A percentile compares a stretch with the other conserved stretches of the same genome.
Conservation (phyloP, 92 coral and sea anemone genomes). For the Epizoanthus scotinus region DNA sequence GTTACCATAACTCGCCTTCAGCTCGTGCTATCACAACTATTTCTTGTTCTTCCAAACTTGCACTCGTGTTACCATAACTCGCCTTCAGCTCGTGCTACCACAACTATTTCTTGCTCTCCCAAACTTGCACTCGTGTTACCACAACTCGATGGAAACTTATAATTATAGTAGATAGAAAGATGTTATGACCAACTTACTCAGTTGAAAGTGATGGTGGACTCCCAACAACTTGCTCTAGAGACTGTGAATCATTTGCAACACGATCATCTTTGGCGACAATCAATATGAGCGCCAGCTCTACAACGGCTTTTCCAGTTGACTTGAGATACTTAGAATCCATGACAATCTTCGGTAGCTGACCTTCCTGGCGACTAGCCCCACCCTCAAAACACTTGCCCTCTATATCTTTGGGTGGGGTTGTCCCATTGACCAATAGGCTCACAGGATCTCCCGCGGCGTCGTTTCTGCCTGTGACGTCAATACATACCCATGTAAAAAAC, state of each 20-base stretch:
- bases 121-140: too few relatives aligned
- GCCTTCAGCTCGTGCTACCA: too few relatives aligned
- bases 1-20: too few relatives aligned
- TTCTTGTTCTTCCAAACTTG: too few relatives aligned
- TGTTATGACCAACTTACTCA: constrained; percentile 3
- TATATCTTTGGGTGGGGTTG: constrained; percentile 9
- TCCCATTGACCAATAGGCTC: constrained; percentile 13
- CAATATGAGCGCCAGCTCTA: constrained; percentile 6
- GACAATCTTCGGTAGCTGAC: constrained; percentile 26
- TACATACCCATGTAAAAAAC: constrained; percentile 29
- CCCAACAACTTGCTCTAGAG: constrained; percentile 37
- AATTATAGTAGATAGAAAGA: too few relatives aligned
- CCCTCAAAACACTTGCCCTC: constrained; percentile 24
- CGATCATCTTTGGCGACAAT: constrained; percentile 20
- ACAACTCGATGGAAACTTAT: too few relatives aligned
- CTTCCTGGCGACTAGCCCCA: constrained; percentile 17
- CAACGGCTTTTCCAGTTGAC: constrained; percentile 19
- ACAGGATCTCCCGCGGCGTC: not conserved
- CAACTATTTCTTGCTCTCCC: too few relatives aligned
- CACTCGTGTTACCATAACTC: too few relatives aligned
- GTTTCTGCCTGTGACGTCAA: constrained; percentile 20
- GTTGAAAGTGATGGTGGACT: constrained; percentile 33
- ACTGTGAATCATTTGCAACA: not conserved
- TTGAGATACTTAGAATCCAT: constrained; percentile 37
- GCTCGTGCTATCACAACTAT: too few relatives aligned